These are phyloP conservation scores for Drosophila repleta DNA, from an alignment of 1,140 invertebrate species.

Conservation along the genomic window DNA sequence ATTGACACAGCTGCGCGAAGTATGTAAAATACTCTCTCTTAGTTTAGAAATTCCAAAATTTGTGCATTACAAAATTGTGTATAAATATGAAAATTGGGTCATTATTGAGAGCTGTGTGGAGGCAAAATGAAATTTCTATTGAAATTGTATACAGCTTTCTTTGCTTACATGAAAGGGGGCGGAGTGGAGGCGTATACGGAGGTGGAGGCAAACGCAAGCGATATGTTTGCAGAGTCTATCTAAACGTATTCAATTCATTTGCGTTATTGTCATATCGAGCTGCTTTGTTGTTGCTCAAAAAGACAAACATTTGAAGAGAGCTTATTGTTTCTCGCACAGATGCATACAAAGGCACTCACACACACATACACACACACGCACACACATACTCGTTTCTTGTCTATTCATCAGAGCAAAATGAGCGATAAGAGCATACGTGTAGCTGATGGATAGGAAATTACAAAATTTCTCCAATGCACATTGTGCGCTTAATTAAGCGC, in stretches of 20 bases:
- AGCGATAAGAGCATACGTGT: constrained; percentile 48
- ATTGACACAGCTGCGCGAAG: constrained; percentile 13
- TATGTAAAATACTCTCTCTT: background rate
- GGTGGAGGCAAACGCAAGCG: no score
- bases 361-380: background rate
- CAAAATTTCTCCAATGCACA: constrained; percentile 60
- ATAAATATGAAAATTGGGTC: constrained; percentile 8
- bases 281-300: constrained; percentile 74
- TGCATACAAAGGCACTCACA: constrained; percentile 53
- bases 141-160: constrained; percentile 43
- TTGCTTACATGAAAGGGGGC: constrained; percentile 17
- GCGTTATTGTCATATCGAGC: constrained; percentile 62
- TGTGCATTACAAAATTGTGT: background rate
- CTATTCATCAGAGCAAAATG: constrained; percentile 36
- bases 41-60: background rate
- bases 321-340: constrained; percentile 67
- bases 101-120: constrained; percentile 2
- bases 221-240: constrained; percentile 29
- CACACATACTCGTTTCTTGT: constrained; percentile 16
- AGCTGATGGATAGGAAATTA: constrained; percentile 73
- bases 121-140: constrained; percentile 49
- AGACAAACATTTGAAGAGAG: constrained; percentile 68
- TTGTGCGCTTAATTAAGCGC: constrained; percentile 67
- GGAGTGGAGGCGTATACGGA: no score
- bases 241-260: constrained; percentile 60